Evolutionary conservation across 2,797 vertebrate genomes (phyloP).

Genomic region (Anguilla pacifica): DNA sequence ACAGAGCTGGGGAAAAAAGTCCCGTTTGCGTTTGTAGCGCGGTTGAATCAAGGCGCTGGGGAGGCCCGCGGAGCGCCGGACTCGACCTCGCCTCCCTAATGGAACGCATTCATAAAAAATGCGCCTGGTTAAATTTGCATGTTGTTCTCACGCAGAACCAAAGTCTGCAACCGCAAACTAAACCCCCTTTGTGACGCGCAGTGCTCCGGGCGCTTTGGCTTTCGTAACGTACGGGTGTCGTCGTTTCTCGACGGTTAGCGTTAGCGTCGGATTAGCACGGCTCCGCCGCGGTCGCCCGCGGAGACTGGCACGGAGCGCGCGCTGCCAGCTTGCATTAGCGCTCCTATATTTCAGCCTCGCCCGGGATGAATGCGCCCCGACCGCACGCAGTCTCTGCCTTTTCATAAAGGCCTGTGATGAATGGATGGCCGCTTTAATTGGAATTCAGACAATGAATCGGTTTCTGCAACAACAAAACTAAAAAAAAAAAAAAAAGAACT

Average conservation of each 20-base stretch:
- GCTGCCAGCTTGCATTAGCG: background rate
- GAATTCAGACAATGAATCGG: background rate
- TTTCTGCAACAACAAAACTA: background rate
- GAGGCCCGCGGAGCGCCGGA: background rate
- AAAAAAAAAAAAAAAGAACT: background rate
- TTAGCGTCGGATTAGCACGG: background rate
- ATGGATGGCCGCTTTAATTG: background rate
- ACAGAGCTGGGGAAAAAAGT: background rate
- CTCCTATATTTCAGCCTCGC: background rate
- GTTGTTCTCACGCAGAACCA: background rate
- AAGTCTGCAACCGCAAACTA: background rate
- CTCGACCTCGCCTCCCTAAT: background rate
- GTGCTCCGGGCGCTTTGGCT: background rate
- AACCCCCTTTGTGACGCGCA: background rate
- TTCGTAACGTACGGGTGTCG: background rate
- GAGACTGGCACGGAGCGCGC: background rate
- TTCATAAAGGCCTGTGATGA: background rate
- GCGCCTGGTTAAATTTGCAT: background rate
- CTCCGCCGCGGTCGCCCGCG: background rate
- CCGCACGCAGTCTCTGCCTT: background rate
- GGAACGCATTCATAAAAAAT: slow-evolving; percentile 1
- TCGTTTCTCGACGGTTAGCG: background rate
- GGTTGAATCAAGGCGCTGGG: background rate
- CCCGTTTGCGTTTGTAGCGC: background rate
- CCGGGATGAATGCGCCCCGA: background rate